Conservation (phyloP, 2,888 invertebrate species). For the Pecten maximus region DNA sequence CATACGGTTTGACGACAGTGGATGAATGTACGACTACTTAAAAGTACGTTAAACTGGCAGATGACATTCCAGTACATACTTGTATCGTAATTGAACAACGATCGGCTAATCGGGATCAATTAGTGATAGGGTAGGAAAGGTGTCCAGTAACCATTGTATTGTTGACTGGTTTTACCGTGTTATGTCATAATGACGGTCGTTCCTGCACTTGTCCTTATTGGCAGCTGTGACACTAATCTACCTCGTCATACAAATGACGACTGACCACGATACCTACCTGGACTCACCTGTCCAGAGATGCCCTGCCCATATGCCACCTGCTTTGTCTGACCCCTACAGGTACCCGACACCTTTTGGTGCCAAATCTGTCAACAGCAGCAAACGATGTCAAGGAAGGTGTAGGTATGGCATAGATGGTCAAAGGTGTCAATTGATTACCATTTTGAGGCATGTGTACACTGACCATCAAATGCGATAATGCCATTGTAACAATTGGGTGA, state of each 20-base stretch:
- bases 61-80: not conserved
- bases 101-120: constrained; percentile 13
- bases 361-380: not conserved
- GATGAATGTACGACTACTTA: not conserved
- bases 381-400: not conserved
- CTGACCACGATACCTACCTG: not conserved
- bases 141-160: not conserved
- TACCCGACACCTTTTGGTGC: constrained; percentile 13
- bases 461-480: not conserved
- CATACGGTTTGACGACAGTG: not conserved
- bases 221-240: constrained; percentile 17
- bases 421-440: not conserved
- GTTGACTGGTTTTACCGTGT: not conserved
- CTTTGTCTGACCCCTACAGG: not conserved
- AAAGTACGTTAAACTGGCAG: not conserved
- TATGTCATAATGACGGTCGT: not conserved
- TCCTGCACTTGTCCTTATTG: constrained; percentile 9
- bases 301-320: constrained; percentile 20
- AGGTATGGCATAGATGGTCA: not conserved
- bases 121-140: not conserved
- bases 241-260: not conserved
- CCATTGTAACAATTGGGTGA: not conserved
- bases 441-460: not conserved
- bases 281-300: not conserved
- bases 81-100: not conserved